Conservation (phyloP, 2,888 invertebrate species). For the Drosophila pegasa region DNA sequence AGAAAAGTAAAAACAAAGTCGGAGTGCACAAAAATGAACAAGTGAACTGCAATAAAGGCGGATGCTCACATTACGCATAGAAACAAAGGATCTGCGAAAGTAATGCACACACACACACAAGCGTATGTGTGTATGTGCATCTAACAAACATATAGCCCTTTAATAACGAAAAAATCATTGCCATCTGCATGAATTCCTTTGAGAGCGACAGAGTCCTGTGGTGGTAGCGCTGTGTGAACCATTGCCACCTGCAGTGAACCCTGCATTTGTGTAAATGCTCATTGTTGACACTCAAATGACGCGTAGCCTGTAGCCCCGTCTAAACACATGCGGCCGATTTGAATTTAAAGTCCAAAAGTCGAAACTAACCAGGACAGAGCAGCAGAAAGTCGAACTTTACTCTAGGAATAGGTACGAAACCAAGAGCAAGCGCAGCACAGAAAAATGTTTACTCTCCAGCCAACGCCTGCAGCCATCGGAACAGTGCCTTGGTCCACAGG, state of each 20-base stretch:
- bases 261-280: conserved; percentile 13
- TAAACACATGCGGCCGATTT: conserved; percentile 2
- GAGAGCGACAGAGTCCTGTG: conserved; percentile 22
- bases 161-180: not conserved
- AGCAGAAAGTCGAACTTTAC: not conserved
- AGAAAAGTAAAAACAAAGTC: not conserved
- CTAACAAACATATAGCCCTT: not conserved
- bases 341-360: not conserved
- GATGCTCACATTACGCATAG: conserved; percentile 30
- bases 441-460: conserved; percentile 88
- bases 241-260: conserved; percentile 43
- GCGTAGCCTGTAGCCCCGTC: conserved; percentile 1
- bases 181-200: conserved; percentile 43
- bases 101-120: not conserved
- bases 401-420: not conserved
- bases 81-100: conserved; percentile 7
- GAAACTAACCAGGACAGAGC: not conserved
- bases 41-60: conserved; percentile 56
- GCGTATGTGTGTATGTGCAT: not conserved
- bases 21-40: conserved; percentile 48
- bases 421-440: conserved; percentile 6
- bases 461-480: conserved; percentile 92
- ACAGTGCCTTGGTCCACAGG: conserved; percentile 91
- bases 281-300: conserved; percentile 17
- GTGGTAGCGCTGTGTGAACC: conserved; percentile 40